Evolutionary conservation across 2,888 invertebrate species (phyloP).

Genomic region (Drosophila barbarae): DNA sequence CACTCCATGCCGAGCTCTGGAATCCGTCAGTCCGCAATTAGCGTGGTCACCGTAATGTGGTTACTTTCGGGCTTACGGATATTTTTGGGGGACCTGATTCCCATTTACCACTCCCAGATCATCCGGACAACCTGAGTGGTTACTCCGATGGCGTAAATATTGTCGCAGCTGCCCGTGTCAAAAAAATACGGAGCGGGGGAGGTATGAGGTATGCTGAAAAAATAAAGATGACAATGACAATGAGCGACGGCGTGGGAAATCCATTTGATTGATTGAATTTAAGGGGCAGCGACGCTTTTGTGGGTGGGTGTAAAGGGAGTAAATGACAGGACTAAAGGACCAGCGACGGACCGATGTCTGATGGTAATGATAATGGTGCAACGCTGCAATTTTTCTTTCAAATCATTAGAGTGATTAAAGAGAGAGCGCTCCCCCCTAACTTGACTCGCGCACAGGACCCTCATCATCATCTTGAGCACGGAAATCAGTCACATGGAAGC

Average conservation of each 20-base stretch:
- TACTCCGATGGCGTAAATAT: conserved; percentile 35
- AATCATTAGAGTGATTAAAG: conserved; percentile 58
- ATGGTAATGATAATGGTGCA: conserved; percentile 47
- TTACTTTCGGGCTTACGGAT: conserved; percentile 14
- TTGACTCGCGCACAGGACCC: conserved; percentile 15
- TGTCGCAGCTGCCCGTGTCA: conserved; percentile 34
- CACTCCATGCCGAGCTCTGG: background rate
- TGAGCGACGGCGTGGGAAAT: conserved; percentile 39
- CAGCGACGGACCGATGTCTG: background rate
- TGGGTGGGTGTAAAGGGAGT: conserved; percentile 22
- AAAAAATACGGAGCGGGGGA: conserved; percentile 8
- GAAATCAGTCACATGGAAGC: conserved; percentile 12
- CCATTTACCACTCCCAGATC: conserved; percentile 6
- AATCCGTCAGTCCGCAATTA: conserved; percentile 58
- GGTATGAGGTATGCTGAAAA: conserved; percentile 2
- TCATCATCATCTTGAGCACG: conserved; percentile 26
- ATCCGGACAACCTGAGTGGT: conserved; percentile 14
- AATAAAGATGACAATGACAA: conserved; percentile 14
- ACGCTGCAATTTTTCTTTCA: conserved; percentile 51
- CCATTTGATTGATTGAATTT: conserved; percentile 71
- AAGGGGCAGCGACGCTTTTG: conserved; percentile 42
- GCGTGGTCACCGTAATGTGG: conserved; percentile 53
- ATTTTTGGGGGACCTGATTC: background rate
- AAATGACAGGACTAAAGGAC: conserved; percentile 15
- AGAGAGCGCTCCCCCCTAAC: conserved; percentile 11